Base-by-base conservation (phyloP, 2,797 vertebrate species). In the Bufotes viridis region DNA sequence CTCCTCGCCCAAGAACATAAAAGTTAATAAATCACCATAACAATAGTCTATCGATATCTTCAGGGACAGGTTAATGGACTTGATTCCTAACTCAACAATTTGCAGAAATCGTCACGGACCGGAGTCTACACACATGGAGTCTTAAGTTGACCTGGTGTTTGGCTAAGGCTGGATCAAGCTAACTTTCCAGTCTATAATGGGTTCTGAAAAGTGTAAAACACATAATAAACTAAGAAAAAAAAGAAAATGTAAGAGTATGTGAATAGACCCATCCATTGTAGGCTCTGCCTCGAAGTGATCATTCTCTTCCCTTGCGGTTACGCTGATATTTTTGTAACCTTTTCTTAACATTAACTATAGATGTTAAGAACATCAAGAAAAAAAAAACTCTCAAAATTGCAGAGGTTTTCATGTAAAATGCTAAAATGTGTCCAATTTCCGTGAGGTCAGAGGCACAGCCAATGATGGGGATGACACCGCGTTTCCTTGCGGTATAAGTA, bases 401-500 rank as follows among this genome's bases (percentile, higher is more conserved):
- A 60, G 22, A 69, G 13, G 18, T 86, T 79, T 88, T 18, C 2
- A 26, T 42, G 15, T 18, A 79, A 26, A 67, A 85, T 42, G 67
- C 5, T 76, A 82, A 82, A 78, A n/a, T 87, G 80, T 86, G 80
- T 86, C 61, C 80, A 76, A 82, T 89, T 88, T 89, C 88, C 88
- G 70, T 87, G 61, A 89, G 88, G 84, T 89, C 88, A 87, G 79
- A 88, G 87, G 57, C 87, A 65, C 29, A 76, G 61, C 72, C 74
- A 26, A 84, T 75, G 78, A 60, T 79, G 83, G 78, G 57, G 83
- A 81, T 82, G 84, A 86, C 88, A 78, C 70, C 15, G 49, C 57
- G 20, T 87, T 87, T 89, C 74, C 81, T 89, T 51, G 81, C 53
- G 72, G 80, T 89, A 89, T 89, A 89, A 89, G 88, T 72, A 89